Evolutionary conservation across 2,888 invertebrate genomes (phyloP).

Genomic region (Harpalus rufipes): DNA sequence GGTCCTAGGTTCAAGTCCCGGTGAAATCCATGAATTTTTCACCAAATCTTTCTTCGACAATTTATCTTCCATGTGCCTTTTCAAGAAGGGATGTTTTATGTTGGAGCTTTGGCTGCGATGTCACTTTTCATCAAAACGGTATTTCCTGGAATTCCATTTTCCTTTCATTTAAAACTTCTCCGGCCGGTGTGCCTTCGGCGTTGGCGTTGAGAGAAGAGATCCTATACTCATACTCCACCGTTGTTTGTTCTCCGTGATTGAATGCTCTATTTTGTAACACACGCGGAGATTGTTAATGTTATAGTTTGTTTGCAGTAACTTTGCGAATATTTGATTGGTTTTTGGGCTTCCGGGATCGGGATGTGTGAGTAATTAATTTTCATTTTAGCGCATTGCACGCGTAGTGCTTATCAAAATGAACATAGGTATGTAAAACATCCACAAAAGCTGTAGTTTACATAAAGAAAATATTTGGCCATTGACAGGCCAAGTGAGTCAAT

Average conservation of each 20-base stretch:
- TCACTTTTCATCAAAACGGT: slow-evolving; percentile 56
- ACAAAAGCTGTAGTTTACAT: neutral
- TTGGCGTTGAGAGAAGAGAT: neutral
- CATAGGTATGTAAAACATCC: neutral
- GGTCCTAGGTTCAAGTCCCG: too few relatives aligned
- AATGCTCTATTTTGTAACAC: slow-evolving; percentile 38
- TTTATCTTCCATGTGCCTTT: neutral
- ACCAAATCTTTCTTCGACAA: too few relatives aligned
- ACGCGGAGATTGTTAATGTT: slow-evolving; percentile 6
- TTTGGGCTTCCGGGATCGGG: neutral
- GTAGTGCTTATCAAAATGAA: too few relatives aligned
- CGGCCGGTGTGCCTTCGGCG: slow-evolving; percentile 17
- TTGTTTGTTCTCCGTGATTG: slow-evolving; percentile 42
- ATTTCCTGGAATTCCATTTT: slow-evolving; percentile 53
- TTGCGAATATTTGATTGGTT: slow-evolving; percentile 6
- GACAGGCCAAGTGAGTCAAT: neutral
- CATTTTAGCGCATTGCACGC: neutral
- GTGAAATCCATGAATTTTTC: too few relatives aligned
- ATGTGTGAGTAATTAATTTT: slow-evolving; percentile 3
- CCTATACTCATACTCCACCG: neutral
- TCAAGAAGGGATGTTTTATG: neutral
- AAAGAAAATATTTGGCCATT: neutral
- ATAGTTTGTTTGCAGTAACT: slow-evolving; percentile 2
- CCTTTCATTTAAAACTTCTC: slow-evolving; percentile 52
- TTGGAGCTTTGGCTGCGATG: neutral